These are phyloP conservation scores for Adelognathus sp. DNA, from an alignment of 2,888 invertebrate genomes.

Conservation along the genomic window DNA sequence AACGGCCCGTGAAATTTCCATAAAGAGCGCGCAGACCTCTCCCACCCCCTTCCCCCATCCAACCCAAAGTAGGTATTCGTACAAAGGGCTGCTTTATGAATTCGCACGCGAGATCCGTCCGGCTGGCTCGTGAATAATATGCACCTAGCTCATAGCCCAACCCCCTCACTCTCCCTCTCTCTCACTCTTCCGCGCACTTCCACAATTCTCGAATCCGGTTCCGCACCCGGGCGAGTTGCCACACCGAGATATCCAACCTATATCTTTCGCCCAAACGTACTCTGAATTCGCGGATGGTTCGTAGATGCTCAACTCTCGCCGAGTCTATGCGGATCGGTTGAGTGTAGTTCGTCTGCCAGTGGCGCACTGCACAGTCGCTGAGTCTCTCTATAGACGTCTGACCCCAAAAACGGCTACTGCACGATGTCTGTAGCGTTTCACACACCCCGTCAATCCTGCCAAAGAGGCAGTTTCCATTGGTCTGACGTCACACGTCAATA, in stretches of 20 bases:
- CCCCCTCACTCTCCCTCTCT: neutral
- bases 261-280: constrained; percentile 25
- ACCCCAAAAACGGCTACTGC: neutral
- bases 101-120: constrained; percentile 77
- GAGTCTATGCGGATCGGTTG: neutral
- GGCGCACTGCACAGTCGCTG: neutral
- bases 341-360: constrained; percentile 1
- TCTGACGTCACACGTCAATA: neutral
- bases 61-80: constrained; percentile 69
- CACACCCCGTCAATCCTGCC: neutral
- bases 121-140: constrained; percentile 78
- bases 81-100: constrained; percentile 80
- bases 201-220: constrained; percentile 62
- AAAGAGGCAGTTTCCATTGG: neutral
- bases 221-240: constrained; percentile 20
- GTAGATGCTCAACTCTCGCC: neutral
- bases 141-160: constrained; percentile 72
- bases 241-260: neutral
- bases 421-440: neutral
- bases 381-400: neutral
- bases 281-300: constrained; percentile 26
- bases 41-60: constrained; percentile 15
- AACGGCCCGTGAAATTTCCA: constrained; percentile 76
- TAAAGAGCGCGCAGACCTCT: constrained; percentile 72
- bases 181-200: constrained; percentile 32